phyloP scores from a whole-genome alignment of 1,140 invertebrate species.

The Andrena cerasifolii region DNA sequence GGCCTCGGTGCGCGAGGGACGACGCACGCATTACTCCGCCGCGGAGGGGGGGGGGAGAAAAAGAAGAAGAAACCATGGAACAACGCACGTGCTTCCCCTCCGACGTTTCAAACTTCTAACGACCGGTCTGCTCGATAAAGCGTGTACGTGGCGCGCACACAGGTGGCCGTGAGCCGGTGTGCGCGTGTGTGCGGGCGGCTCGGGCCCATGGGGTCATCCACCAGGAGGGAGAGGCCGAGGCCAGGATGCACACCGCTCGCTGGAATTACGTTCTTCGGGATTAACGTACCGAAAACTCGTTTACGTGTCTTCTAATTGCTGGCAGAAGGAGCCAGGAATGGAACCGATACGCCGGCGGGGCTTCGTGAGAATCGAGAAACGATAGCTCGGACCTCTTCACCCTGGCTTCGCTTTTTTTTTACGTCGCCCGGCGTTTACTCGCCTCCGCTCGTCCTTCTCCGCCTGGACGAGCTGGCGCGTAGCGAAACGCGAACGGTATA shows the following conservation, averaged over 20 bases:
- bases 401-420: conserved; percentile 4
- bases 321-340: conserved; percentile 31
- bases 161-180: neutral
- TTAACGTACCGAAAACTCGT: conserved; percentile 69
- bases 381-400: conserved; percentile 8
- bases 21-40: neutral
- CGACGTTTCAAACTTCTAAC: conserved; percentile 61
- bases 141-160: conserved; percentile 11
- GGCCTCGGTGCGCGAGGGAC: neutral
- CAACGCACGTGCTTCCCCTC: conserved; percentile 41
- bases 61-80: conserved; percentile 23
- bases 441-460: neutral
- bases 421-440: neutral
- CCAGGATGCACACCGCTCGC: conserved; percentile 44
- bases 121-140: conserved; percentile 63
- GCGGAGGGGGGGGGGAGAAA: neutral
- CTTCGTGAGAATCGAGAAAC: conserved; percentile 40
- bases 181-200: conserved; percentile 37
- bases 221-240: conserved; percentile 35
- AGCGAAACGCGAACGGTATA: too few species aligned
- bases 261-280: conserved; percentile 64
- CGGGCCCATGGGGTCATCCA: conserved; percentile 65
- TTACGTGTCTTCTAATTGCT: conserved; percentile 65
- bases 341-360: conserved; percentile 4
- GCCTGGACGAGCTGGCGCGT: too few species aligned